Base-by-base conservation (phyloP, 2,113 vertebrate species). In the Hippolais icterina region DNA sequence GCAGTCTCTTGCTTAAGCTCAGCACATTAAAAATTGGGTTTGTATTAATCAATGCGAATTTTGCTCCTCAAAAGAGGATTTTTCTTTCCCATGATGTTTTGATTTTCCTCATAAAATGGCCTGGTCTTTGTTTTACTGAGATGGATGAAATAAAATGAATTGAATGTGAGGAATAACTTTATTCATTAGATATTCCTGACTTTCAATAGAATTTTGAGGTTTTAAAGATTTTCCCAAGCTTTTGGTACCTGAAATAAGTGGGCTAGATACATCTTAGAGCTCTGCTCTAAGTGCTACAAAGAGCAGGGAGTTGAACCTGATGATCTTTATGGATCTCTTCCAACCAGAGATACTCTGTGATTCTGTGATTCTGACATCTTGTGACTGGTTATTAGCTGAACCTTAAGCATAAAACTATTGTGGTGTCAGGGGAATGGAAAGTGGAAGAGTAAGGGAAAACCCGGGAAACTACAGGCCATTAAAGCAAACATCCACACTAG, bases 401-500 rank as follows among this genome's bases (percentile, higher is more conserved):
- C 23, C 22, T 91, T 0, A 0, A 12, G 19, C 39, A 56, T 59
- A 89, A 75, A 93, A 54, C 10, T 68, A 2, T 79, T 66, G 59
- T 68, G 39, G 24, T 79, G 31, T 60, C 57, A 71, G 35, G 47
- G 74, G 47, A 96, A 86, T 35, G 19, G 52, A 82, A 94, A 93
- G 61, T 68, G 56, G 74, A 94, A 84, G 42, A 66, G 52, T 33
- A 76, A 70, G 52, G 74, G 83, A 90, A 96, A 95, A 91, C 60
- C 17, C 0, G 0, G 60, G 69, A 69, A 96, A 93, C 39, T 78
- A 91, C 72, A 93, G 71, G 24, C 47, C n/a, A 50, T 42, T 93
- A 91, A 81, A 87, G 66, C 60, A 95, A 87, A 83, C 33, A 71
- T 70, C 29, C 52, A 75, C 52, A 21, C n/a, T 29, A 60, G 44